Evolutionary conservation across 1,140 invertebrate species (phyloP), one percentile per base, ranked within the genome.

Genomic region (Drosophila serrata): DNA sequence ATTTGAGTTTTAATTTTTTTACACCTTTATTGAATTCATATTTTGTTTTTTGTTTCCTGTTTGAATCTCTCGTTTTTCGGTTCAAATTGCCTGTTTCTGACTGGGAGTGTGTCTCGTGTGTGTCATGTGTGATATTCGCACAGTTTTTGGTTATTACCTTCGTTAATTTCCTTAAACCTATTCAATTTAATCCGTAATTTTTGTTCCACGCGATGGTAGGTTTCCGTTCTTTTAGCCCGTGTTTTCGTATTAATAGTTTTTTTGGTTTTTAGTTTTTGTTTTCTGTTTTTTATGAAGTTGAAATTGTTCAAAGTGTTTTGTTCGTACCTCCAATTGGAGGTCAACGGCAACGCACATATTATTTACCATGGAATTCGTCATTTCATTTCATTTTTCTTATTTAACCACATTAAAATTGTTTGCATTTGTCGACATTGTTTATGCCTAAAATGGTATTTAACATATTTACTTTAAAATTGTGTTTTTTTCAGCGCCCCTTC

Each of bases 1-100:
- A n/a, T 22, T 75, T 60, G 37, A 29, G 37, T 72, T 73, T 73
- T 75, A 35, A 53, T 72, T 64, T 76, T 79, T 70, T 79, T 62
- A 79, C 76, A 79, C 75, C 58, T 79, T 77, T 77, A 79, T 79
- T 79, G 76, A 79, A 79, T 69, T 79, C 59, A 77, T 77, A 77
- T 63, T 77, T 79, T 33, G 53, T 65, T 35, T 27, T 31, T 46
- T 46, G 19, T 17, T 46, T 12, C 33, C 53, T 65, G 61, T 42
- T 65, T 33, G 61, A 68, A 65, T 65, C 61, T 65, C 45, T 43
- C 46, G 45, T 35, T 27, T 62, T 75, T 55, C 35, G 51, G 33
- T 24, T 75, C 37, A 33, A 67, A 45, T 59, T 58, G 33, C 53
- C 45, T 60, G 29, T 39, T 53, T 63, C 55, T 56, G 51, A 43